A percentile compares a stretch with the other conserved stretches of the same genome.
These are phyloP conservation scores for Phataginus tetradactyla DNA, from an alignment of 2,797 vertebrate species.

Conservation along the genomic window DNA sequence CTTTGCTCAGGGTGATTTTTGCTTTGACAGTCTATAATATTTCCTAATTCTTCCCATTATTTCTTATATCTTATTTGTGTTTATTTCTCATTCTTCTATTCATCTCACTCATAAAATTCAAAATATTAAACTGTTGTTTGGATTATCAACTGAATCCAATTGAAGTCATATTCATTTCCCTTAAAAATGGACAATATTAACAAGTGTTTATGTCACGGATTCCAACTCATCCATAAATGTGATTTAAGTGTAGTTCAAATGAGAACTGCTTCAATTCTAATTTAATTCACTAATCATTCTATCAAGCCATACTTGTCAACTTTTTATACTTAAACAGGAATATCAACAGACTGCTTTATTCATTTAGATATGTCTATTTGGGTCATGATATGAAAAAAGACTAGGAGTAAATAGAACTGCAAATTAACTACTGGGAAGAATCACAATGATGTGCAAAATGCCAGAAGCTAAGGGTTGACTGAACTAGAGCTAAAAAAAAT, in stretches of 20 bases:
- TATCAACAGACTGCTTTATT: background rate
- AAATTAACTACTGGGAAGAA: background rate
- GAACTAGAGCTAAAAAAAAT: background rate
- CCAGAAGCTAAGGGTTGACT: background rate
- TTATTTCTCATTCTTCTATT: background rate
- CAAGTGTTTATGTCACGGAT: background rate
- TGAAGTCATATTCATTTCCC: background rate
- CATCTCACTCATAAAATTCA: background rate
- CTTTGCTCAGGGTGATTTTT: background rate
- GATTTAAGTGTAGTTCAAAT: background rate
- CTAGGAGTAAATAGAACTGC: background rate
- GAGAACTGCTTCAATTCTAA: background rate
- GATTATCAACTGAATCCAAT: background rate
- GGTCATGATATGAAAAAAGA: background rate
- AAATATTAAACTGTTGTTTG: background rate
- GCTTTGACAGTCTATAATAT: background rate
- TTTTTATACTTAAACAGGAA: background rate
- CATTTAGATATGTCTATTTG: background rate
- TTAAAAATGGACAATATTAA: constrained; percentile 9
- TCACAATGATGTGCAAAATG: background rate
- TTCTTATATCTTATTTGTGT: background rate
- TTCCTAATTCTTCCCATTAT: background rate
- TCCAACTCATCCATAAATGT: constrained; percentile 22
- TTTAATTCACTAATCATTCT: constrained; percentile 29
- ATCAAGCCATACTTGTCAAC: background rate